phyloP scores from a whole-genome alignment of 2,888 invertebrate genomes.

The Ctena decussata region DNA sequence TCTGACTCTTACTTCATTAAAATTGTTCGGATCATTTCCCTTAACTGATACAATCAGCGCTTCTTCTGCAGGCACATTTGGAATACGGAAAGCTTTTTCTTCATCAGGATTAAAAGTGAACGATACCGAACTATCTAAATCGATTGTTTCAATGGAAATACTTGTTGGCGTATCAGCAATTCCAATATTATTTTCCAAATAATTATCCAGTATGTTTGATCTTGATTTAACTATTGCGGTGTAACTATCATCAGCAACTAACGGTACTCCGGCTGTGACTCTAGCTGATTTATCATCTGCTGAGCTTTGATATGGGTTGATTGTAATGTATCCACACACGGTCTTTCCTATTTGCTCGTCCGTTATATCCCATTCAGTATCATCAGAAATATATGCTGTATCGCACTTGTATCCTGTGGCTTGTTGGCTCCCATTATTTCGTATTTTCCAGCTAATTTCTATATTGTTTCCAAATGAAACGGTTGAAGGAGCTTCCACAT shows the following conservation, averaged over 20 bases:
- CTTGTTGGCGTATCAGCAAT: slow-evolving; percentile 10
- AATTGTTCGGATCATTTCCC: slow-evolving; percentile 5
- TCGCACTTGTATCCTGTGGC: slow-evolving; percentile 54
- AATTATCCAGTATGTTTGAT: slow-evolving; percentile 43
- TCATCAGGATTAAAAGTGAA: neutral
- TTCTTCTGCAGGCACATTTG: slow-evolving; percentile 34
- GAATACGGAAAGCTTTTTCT: slow-evolving; percentile 7
- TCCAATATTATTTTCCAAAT: slow-evolving; percentile 43
- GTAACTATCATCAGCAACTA: slow-evolving; percentile 16
- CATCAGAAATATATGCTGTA: slow-evolving; percentile 45
- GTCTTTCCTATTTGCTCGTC: slow-evolving; percentile 45
- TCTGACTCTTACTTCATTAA: slow-evolving; percentile 32
- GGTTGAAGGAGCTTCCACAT: slow-evolving; percentile 23
- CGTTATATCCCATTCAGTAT: slow-evolving; percentile 42
- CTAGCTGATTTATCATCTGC: neutral
- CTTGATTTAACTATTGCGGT: slow-evolving; percentile 45
- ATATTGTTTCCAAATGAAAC: slow-evolving; percentile 26
- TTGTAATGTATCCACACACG: slow-evolving; percentile 24
- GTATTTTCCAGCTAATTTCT: slow-evolving; percentile 33
- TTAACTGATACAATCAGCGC: slow-evolving; percentile 35
- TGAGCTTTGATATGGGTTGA: slow-evolving; percentile 1
- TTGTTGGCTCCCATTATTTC: slow-evolving; percentile 36
- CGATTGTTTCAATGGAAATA: slow-evolving; percentile 4
- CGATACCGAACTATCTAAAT: neutral
- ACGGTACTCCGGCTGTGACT: neutral